Evolutionary conservation across 1,140 invertebrate genomes (phyloP).

Genomic region (Drosophila persimilis): DNA sequence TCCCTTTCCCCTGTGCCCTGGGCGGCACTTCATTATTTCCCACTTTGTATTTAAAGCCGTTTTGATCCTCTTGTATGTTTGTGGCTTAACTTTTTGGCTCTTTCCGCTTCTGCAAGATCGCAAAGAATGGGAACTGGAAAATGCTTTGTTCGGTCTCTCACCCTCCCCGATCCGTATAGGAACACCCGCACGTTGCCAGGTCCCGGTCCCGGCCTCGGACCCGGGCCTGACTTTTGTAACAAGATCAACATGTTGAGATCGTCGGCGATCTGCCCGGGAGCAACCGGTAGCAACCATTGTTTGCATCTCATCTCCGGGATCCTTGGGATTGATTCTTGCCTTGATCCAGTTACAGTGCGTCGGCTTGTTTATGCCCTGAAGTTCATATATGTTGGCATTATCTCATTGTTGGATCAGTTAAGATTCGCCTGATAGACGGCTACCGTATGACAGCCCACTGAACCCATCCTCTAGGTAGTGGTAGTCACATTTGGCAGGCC

Average conservation of each 20-base stretch:
- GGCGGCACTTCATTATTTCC: slow-evolving; percentile 77
- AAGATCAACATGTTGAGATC: slow-evolving; percentile 72
- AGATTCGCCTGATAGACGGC: slow-evolving; percentile 59
- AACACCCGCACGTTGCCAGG: slow-evolving; percentile 60
- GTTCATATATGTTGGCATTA: slow-evolving; percentile 78
- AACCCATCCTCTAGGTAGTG: slow-evolving; percentile 20
- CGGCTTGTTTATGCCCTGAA: slow-evolving; percentile 64
- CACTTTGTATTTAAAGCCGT: slow-evolving; percentile 81
- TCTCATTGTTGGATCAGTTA: slow-evolving; percentile 74
- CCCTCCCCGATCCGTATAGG: slow-evolving; percentile 13
- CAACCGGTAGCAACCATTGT: slow-evolving; percentile 39
- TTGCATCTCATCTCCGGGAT: slow-evolving; percentile 49
- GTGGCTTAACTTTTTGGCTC: slow-evolving; percentile 81
- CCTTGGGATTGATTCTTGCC: slow-evolving; percentile 45
- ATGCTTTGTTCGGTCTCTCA: slow-evolving; percentile 17
- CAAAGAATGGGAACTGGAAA: slow-evolving; percentile 20
- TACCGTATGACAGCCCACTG: slow-evolving; percentile 28
- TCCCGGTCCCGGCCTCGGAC: not conserved
- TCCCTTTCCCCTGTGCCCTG: slow-evolving; percentile 26
- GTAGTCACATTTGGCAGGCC: slow-evolving; percentile 21
- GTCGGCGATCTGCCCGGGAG: slow-evolving; percentile 23
- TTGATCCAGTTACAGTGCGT: slow-evolving; percentile 63
- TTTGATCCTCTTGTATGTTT: slow-evolving; percentile 81
- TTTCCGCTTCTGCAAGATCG: slow-evolving; percentile 61
- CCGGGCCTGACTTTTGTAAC: slow-evolving; percentile 70